Base-by-base conservation (phyloP, 2,888 invertebrate species). In the Yponomeuta cagnagella region DNA sequence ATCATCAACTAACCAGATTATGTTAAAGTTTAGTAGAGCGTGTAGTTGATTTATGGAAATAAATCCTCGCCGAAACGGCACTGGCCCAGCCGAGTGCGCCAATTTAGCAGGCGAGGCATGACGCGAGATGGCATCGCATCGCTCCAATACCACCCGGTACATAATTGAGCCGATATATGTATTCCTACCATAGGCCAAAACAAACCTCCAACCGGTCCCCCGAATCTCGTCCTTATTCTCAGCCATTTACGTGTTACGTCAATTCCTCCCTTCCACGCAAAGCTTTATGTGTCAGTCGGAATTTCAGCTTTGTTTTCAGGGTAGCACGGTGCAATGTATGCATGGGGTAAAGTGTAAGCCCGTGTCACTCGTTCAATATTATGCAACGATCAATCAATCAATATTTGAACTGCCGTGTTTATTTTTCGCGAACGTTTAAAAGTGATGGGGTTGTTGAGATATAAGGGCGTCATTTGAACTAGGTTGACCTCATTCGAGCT, bases 341-440 rank as follows among this genome's bases (percentile, higher is more conserved):
- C 43, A 58, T 12, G 52, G 52, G 12, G 15, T 15, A 15, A 15
- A 15, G 52, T 58, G 52, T 43, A 58, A 12, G n/a, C 48, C 33
- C 37, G 43, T 67, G 67, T 67, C 48, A 48, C 67, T 67, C 48
- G 67, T 67, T 67, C 30, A 67, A 67, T 67, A 67, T 67, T 67
- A n/a, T 67, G 67, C 67, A 37, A 43, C 67, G 33, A 67, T 67
- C 67, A 67, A 67, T 67, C 67, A 67, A 67, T 67, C 52, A 58
- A 58, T 58, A 58, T 58, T 58, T 58, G 52, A 58, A 58, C 64
- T 31, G 64, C 31, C 10, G 10, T 64, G 23, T 64, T 31, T 78
- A 75, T 76, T 77, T 77, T 58, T 58, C 52, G 52, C 52, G 52
- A 12, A 58, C 52, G 52, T 58, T 58, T 58, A 58, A 58, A 58